These are phyloP conservation scores for Myopa testacea DNA, from an alignment of 2,888 invertebrate species.

Conservation along the genomic window DNA sequence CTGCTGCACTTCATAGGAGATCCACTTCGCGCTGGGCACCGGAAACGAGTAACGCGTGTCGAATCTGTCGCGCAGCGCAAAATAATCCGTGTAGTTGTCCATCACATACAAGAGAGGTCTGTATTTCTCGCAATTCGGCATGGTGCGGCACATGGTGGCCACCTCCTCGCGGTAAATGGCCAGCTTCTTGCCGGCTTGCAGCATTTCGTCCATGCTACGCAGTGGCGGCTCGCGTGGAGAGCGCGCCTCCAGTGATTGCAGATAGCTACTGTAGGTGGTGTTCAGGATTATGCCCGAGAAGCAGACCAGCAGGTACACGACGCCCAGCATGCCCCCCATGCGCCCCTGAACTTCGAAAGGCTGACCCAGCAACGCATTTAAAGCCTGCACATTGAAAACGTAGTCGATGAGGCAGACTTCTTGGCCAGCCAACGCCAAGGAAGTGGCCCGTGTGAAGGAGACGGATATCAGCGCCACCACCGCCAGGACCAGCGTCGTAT, in stretches of 20 bases:
- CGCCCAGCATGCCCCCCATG: constrained; percentile 42
- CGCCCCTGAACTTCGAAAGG: constrained; percentile 37
- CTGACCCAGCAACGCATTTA: constrained; percentile 46
- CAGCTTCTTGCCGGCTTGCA: constrained; percentile 31
- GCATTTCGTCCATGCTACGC: constrained; percentile 41
- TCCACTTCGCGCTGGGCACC: constrained; percentile 45
- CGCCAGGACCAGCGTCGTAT: constrained; percentile 25
- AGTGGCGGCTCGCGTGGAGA: constrained; percentile 44
- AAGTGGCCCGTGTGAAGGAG: constrained; percentile 39
- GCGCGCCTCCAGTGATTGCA: constrained; percentile 47
- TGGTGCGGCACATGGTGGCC: constrained; percentile 6
- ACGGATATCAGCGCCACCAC: constrained; percentile 30
- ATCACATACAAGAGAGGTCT: constrained; percentile 31
- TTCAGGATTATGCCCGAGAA: constrained; percentile 47
- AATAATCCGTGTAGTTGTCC: constrained; percentile 36
- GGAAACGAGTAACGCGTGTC: constrained; percentile 46
- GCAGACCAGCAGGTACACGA: constrained; percentile 46
- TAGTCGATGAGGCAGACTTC: background rate
- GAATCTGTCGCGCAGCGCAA: constrained; percentile 41
- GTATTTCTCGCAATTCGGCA: background rate
- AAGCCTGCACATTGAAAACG: constrained; percentile 43
- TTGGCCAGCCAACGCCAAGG: constrained; percentile 29
- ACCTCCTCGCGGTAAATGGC: constrained; percentile 29
- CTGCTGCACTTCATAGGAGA: constrained; percentile 46
- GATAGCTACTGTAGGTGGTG: constrained; percentile 48